Base-by-base conservation (phyloP, 2,888 invertebrate genomes). In the Thumatha senex region DNA sequence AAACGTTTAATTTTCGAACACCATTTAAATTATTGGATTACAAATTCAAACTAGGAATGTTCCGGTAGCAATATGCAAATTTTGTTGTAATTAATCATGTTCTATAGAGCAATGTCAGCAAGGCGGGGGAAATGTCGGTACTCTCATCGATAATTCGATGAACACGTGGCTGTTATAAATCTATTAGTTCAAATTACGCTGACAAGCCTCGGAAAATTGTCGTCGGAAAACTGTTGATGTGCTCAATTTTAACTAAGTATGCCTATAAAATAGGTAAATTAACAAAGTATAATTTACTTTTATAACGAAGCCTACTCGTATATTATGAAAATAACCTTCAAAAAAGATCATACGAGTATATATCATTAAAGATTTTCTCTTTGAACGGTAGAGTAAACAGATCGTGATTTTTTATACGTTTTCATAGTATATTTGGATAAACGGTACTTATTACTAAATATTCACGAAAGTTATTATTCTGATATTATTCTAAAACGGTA, bases 21-120 rank as follows among this genome's bases (percentile, higher is more conserved):
- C 56, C 63, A 65, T 63, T 71, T 52, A 65, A 69, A 67, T 78
- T 63, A 67, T 62, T 58, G 45, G 45, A 67, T 63, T 59, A 60
- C 60, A 67, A 75, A 73, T 72, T 67, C 63, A 61, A 59, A 74
- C 67, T 71, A 61, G 53, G 65, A 63, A 70, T 66, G 69, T 63
- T 72, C 56, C 59, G 60, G 66, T 66, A 61, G 65, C 66, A 74
- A 68, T 67, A 66, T 66, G 67, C 58, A 61, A 76, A 74, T 76
- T 72, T 71, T 61, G 58, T 63, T 67, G 67, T 72, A 68, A 79
- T 79, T 79, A 76, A 82, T 80, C 78, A 78, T 70, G 55, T 68
- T 70, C 54, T 53, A 63, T 60, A 67, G 62, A 65, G 65, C 44
- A 51, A 51, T 65, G 62, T 58, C 54, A 53, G 43, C 67, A 72